These are phyloP conservation scores for Eubasilissa splendida DNA, from an alignment of 2,888 invertebrate species.

Conservation along the genomic window DNA sequence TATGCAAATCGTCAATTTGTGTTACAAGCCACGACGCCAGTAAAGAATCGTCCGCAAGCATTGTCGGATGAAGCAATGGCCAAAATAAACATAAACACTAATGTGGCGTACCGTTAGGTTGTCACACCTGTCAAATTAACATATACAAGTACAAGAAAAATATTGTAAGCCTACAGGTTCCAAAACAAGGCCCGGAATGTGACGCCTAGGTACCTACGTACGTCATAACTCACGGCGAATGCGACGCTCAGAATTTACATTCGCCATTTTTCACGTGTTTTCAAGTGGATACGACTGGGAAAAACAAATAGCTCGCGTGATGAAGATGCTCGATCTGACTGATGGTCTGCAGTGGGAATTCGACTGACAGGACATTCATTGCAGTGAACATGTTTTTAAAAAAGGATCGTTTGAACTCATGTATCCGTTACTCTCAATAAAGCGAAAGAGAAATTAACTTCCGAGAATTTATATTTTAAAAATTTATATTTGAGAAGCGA, in stretches of 20 bases:
- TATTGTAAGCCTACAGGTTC: not conserved
- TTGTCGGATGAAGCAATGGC: conserved; percentile 7
- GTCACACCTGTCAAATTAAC: conserved; percentile 43
- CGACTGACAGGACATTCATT: too few species aligned
- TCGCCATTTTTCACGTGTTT: not conserved
- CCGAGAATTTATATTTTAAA: too few species aligned
- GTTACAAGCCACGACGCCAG: not conserved
- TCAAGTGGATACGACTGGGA: not conserved
- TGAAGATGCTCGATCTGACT: too few species aligned
- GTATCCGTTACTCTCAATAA: too few species aligned
- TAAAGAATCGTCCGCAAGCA: not conserved
- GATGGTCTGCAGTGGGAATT: too few species aligned
- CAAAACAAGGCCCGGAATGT: not conserved
- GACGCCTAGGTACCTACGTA: too few species aligned
- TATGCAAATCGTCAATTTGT: conserved; percentile 39
- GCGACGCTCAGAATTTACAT: not conserved
- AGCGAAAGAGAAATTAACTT: too few species aligned
- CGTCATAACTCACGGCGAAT: too few species aligned
- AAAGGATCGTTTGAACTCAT: too few species aligned
- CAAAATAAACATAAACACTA: conserved; percentile 9
- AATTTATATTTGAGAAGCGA: too few species aligned
- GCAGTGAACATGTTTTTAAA: too few species aligned
- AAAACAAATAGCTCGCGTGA: too few species aligned
- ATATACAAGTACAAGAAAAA: conserved; percentile 16
- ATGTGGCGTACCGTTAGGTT: conserved; percentile 38